Conservation (phyloP, 2,797 vertebrate genomes). For the Melanotaenia parkinsoni region DNA sequence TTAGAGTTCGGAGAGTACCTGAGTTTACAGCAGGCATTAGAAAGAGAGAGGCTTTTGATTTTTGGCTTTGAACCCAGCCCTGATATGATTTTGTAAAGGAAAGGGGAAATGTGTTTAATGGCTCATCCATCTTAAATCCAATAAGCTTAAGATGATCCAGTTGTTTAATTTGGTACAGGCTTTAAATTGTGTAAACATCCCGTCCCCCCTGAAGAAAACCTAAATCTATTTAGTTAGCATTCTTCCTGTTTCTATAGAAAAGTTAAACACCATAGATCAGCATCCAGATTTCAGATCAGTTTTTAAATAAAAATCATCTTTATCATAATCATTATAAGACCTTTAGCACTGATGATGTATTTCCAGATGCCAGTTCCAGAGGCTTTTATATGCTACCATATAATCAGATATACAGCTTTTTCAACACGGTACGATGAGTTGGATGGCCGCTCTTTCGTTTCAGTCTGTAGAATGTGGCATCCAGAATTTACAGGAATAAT, state of each 20-base stretch:
- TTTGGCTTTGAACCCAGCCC: conserved; percentile 61
- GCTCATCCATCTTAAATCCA: conserved; percentile 75
- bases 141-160: conserved; percentile 69
- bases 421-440: not conserved
- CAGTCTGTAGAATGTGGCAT: not conserved
- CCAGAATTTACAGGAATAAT: not conserved
- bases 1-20: conserved; percentile 71
- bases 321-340: no score
- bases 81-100: conserved; percentile 45
- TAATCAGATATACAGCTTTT: not conserved
- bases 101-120: conserved; percentile 62
- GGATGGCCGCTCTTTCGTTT: not conserved
- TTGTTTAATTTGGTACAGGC: conserved; percentile 61
- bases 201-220: conserved; percentile 21
- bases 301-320: no score
- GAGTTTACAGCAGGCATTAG: conserved; percentile 68
- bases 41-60: conserved; percentile 61
- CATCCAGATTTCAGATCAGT: not conserved
- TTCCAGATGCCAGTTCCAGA: not conserved
- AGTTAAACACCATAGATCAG: not conserved
- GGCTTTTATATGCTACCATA: no score
- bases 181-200: conserved; percentile 32
- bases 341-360: not conserved
- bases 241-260: no score
- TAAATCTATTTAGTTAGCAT: conserved; percentile 31